Evolutionary conservation across 1,140 invertebrate genomes (phyloP).

Genomic region (Drosophila repletoides): DNA sequence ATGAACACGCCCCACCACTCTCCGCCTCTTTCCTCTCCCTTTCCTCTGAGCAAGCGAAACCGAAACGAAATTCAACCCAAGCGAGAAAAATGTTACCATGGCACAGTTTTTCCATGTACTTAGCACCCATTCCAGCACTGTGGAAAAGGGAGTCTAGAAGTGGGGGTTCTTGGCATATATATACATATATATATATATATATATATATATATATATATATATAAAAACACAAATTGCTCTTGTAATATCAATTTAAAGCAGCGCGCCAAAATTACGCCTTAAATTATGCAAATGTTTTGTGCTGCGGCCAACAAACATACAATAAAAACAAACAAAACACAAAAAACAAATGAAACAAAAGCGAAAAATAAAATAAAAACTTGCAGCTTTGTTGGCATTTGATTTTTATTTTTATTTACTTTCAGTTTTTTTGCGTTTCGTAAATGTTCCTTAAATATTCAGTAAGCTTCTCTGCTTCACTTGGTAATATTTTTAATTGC

Average conservation of each 20-base stretch:
- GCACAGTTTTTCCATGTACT: constrained; percentile 66
- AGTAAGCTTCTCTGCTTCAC: too few relatives aligned
- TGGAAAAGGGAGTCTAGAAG: too few relatives aligned
- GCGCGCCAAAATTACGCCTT: constrained; percentile 60
- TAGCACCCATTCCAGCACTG: constrained; percentile 26
- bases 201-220: too few relatives aligned
- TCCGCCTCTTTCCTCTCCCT: too few relatives aligned
- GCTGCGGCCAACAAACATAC: constrained; percentile 10
- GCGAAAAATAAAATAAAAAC: background rate
- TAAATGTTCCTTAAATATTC: background rate
- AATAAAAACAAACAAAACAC: background rate
- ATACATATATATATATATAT: too few relatives aligned
- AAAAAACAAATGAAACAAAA: background rate
- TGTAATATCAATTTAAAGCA: constrained; percentile 73
- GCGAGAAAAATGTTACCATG: constrained; percentile 49
- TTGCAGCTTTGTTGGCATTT: constrained; percentile 3
- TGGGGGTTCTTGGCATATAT: too few relatives aligned
- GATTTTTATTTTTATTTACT: constrained; percentile 16
- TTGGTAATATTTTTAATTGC: too few relatives aligned
- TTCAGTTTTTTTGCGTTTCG: background rate
- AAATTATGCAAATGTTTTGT: constrained; percentile 64
- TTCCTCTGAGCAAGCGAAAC: constrained; percentile 43
- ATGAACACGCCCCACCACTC: constrained; percentile 58
- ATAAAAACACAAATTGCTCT: constrained; percentile 64
- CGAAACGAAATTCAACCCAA: constrained; percentile 33